These are phyloP conservation scores for Poliocrania exsul DNA, from an alignment of 2,797 vertebrate genomes.

Conservation along the genomic window DNA sequence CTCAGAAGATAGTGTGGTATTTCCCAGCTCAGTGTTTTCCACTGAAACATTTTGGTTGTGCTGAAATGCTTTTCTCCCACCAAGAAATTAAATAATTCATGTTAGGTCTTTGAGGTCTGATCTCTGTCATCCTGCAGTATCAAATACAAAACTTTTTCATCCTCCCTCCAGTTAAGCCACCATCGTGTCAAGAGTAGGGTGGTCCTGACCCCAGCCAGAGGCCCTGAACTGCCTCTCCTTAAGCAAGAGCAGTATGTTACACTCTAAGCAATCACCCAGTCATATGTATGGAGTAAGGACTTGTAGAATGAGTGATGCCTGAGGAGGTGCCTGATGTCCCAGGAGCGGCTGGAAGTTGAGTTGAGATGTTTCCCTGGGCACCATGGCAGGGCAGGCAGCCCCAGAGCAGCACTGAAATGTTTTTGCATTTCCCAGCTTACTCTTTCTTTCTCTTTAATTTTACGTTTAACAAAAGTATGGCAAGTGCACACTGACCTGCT, in stretches of 20 bases:
- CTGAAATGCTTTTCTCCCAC: not conserved
- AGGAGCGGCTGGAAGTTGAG: not conserved
- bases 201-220: not conserved
- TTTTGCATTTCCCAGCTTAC: not conserved
- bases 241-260: not conserved
- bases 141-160: not conserved
- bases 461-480: not conserved
- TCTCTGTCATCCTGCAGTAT: not conserved
- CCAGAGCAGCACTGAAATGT: not conserved
- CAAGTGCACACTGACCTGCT: not conserved
- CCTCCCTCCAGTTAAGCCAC: not conserved
- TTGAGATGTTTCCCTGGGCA: not conserved
- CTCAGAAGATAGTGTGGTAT: not conserved
- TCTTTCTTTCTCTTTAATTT: not conserved
- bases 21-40: not conserved
- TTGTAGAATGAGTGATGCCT: not conserved
- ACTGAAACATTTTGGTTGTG: not conserved
- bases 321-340: not conserved
- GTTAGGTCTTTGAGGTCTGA: not conserved
- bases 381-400: not conserved
- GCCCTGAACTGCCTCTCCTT: not conserved
- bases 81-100: not conserved
- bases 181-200: not conserved
- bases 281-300: not conserved
- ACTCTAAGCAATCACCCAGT: not conserved